These are phyloP conservation scores for Pseudomyrmex sp. DNA, from an alignment of 1,140 invertebrate genomes.

Conservation along the genomic window DNA sequence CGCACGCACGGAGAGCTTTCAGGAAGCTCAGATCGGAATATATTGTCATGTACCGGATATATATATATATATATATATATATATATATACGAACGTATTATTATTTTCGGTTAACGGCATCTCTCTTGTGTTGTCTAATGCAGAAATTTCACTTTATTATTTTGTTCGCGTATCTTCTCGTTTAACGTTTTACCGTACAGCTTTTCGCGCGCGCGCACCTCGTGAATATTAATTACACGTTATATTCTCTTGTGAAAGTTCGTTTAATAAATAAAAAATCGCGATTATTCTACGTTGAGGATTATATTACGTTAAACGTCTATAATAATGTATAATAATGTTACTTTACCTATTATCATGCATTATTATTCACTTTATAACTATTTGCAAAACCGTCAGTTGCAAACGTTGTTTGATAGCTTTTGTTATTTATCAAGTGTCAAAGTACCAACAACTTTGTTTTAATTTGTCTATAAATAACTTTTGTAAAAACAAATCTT, in stretches of 20 bases:
- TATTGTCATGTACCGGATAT: background rate
- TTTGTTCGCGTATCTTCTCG: conserved; percentile 28
- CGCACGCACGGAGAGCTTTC: background rate
- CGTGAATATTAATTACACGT: conserved; percentile 32
- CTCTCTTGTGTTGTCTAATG: background rate
- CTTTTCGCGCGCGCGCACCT: background rate
- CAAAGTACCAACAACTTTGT: no score
- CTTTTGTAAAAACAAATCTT: conserved; percentile 30
- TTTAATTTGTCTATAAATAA: no score
- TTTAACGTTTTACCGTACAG: conserved; percentile 9
- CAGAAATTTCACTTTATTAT: conserved; percentile 8
- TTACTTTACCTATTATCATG: background rate
- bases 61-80: background rate
- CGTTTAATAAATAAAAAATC: conserved; percentile 32
- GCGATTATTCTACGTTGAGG: background rate
- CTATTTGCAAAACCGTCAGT: background rate
- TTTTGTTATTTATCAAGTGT: conserved; percentile 26
- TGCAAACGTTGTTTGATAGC: background rate
- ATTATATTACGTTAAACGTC: conserved; percentile 13
- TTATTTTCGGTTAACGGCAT: background rate
- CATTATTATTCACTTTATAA: background rate
- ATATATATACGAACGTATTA: background rate
- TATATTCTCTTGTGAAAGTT: conserved; percentile 28
- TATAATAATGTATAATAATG: background rate
- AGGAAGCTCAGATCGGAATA: background rate